Evolutionary conservation across 2,113 vertebrate genomes (phyloP), one percentile per base, ranked within the genome.

Genomic region (Strigops habroptila): DNA sequence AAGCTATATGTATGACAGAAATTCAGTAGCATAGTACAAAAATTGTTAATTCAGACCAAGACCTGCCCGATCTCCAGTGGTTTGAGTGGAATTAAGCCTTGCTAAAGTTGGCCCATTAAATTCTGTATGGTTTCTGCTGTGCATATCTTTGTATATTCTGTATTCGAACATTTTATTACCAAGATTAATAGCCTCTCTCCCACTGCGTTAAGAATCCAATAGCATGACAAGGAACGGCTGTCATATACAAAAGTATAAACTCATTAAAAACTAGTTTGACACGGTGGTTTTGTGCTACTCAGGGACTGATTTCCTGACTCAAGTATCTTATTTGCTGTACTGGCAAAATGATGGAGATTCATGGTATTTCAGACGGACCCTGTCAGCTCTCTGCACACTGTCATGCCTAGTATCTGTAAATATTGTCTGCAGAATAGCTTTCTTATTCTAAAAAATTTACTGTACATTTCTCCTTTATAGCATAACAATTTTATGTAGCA

Each of bases 131-230:
- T 74, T 88, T 93, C 78, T 94, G 44, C 62, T 89, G 65, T 3
- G 4, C 7, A 8, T 65, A 62, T 76, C 60, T 95, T 89, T 85
- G 81, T 87, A 82, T 51, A 52, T 79, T 94, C 64, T 84, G 35
- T 78, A 84, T 71, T 92, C 48, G 73, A 87, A 89, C 70, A 82
- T 80, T 95, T 89, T 87, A 95, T 94, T 93, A 89, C 69, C 25
- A 65, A 89, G 94, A 95, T 96, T 87, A 92, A 95, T 82, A 85
- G 19, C 24, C 41, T 89, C 65, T 91, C 69, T 94, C 57, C 31
- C 73, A 27, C 69, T 85, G 30, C 57, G 90, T 95, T 95, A 94
- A 90, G 62, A 91, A 94, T 49, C 82, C 70, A 91, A 59, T 62
- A 91, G 37, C 49, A 62, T 80, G 63, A 80, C 62, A 69, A 80